Conservation (phyloP, 1,140 invertebrate species). For the Polyergus mexicanus region DNA sequence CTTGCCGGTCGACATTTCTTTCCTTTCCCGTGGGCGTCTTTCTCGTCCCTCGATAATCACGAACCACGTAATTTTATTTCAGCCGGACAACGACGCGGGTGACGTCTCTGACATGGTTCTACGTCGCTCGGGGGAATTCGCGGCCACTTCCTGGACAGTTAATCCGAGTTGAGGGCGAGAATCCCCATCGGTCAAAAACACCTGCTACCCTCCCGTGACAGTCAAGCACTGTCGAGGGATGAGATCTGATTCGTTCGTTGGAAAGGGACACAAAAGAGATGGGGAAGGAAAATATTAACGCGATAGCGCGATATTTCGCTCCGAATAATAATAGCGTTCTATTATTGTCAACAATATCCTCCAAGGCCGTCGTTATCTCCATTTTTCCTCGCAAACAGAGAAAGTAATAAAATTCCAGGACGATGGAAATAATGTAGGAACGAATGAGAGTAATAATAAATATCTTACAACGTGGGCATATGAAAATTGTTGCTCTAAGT, state of each 20-base stretch:
- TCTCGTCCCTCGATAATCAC: not conserved
- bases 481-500: not conserved
- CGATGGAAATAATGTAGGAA: not conserved
- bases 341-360: conserved; percentile 30
- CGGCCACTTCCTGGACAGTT: conserved; percentile 23
- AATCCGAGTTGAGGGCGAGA: conserved; percentile 22
- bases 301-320: not conserved
- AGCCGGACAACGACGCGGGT: not conserved
- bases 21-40: not conserved
- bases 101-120: conserved; percentile 35
- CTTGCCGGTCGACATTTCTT: not conserved
- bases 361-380: not conserved
- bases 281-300: conserved; percentile 13
- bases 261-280: not conserved
- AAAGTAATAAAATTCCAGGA: conserved; percentile 6
- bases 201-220: conserved; percentile 33
- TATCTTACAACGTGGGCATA: conserved; percentile 14
- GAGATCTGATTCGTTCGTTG: conserved; percentile 29
- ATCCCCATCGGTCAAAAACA: conserved; percentile 24
- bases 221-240: conserved; percentile 4
- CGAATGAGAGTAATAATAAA: conserved; percentile 16
- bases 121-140: conserved; percentile 4
- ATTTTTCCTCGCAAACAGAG: not conserved
- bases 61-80: conserved; percentile 37
- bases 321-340: conserved; percentile 10